Conservation (phyloP, 2,888 invertebrate genomes). For the Apamea anceps region DNA sequence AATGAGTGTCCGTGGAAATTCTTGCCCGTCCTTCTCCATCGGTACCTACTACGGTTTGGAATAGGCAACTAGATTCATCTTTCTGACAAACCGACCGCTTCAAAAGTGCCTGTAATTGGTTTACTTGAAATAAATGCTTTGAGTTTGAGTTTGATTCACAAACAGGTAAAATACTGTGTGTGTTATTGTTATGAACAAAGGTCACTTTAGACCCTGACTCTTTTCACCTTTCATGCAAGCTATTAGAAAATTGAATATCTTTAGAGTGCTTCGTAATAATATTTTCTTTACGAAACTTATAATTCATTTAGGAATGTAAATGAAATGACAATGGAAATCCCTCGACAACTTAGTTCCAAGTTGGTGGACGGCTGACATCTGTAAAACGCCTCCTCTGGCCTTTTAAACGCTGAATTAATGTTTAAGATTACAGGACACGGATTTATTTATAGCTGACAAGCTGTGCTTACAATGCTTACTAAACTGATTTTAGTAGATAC, state of each 20-base stretch:
- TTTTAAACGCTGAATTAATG: slow-evolving; percentile 40
- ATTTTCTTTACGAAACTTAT: slow-evolving; percentile 6
- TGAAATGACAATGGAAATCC: slow-evolving; percentile 19
- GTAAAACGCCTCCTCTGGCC: slow-evolving; percentile 28
- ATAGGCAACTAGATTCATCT: too few relatives aligned
- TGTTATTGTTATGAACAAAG: background rate
- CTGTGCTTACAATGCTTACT: background rate
- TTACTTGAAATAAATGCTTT: too few relatives aligned
- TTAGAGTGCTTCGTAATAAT: slow-evolving; percentile 2
- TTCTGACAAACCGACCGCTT: too few relatives aligned
- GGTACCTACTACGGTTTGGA: too few relatives aligned
- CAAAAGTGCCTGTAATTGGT: too few relatives aligned
- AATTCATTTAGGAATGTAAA: slow-evolving; percentile 16
- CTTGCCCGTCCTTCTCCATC: too few relatives aligned
- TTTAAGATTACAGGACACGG: slow-evolving; percentile 11
- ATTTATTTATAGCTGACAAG: slow-evolving; percentile 21
- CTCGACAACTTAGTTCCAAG: slow-evolving; percentile 26
- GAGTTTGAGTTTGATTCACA: background rate
- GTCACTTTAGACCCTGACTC: background rate
- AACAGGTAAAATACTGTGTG: background rate
- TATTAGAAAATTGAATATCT: background rate
- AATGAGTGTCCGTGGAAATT: too few relatives aligned
- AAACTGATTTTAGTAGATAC: background rate
- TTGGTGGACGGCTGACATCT: slow-evolving; percentile 44
- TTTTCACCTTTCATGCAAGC: background rate